phyloP scores from a whole-genome alignment of 2,113 vertebrate genomes.

The Corvus cornix region DNA sequence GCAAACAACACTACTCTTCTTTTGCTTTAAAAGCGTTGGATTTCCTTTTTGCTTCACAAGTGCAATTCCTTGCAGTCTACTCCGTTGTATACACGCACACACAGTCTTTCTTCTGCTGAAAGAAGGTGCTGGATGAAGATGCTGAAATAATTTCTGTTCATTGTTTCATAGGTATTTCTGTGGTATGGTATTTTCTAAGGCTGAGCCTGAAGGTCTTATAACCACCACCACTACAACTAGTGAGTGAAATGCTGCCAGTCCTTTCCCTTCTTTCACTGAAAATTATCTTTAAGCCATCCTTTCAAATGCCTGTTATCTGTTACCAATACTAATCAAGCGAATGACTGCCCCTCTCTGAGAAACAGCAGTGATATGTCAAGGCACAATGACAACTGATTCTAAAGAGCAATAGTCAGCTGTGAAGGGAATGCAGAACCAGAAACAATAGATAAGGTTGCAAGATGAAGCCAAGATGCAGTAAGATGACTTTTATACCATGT shows the following conservation, averaged over 20 bases:
- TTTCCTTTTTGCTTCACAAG: background rate
- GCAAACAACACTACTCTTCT: background rate
- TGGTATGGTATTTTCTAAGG: background rate
- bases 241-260: background rate
- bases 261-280: background rate
- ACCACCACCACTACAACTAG: background rate
- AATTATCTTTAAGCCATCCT: background rate
- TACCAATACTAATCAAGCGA: background rate
- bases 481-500: background rate
- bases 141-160: background rate
- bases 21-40: background rate
- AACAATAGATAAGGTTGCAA: background rate
- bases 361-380: background rate
- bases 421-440: background rate
- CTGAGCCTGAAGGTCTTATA: background rate
- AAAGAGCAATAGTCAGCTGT: background rate
- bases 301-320: background rate
- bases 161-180: background rate
- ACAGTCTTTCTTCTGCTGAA: background rate
- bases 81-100: rapidly evolving
- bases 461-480: background rate
- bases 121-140: background rate
- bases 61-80: background rate
- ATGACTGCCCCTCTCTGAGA: background rate
- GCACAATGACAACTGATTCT: background rate